Evolutionary conservation across 92 coral and sea anemone genomes (phyloP), one percentile per base, ranked within the genome.

Genomic region (Zoanthus solanderi): DNA sequence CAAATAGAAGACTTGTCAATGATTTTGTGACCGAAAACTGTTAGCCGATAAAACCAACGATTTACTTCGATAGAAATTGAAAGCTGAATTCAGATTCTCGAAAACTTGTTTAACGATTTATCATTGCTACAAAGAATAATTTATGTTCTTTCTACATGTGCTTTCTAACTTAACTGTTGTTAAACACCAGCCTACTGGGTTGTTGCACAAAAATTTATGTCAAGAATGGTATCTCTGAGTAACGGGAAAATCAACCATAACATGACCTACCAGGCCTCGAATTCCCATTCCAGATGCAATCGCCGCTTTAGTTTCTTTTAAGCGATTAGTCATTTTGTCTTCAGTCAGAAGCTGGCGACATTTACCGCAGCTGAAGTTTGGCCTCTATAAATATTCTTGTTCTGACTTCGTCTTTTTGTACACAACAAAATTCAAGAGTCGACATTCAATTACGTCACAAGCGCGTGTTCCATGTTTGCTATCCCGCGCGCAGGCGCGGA

Each of bases 271-370:
- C 94, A 91, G 56, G 0, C 94, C 92, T 78, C 89, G 87, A 61
- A 91, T 91, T 16, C 94, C 94, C 89, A 91, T 45, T 11, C 77
- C 86, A 46, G 94, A 89, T 12, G 89, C 92, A 83, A 83, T 88
- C 44, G 92, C 81, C 32, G 74, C 94, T 63, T 91, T 91, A 57
- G 75, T 71, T n/a, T 84, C 31, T 28, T 79, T 75, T 74, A 91
- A 76, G 11, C 75, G 48, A 1, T 44, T 46, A 13, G 76, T 11
- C 85, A 81, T 81, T 7, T 42, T 81, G 34, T 57, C 14, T 30
- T 65, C 60, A 3, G 85, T 12, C 75, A 63, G 14, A 42, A 46
- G 29, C 61, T 18, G 42, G 57, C 16, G 29, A 45, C 45, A 34
- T 66, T 67, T 46, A 66, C 46, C 47, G 48, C 85, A 47, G 34